Conservation (phyloP, 2,888 invertebrate species). For the Eustalomyia histrio region DNA sequence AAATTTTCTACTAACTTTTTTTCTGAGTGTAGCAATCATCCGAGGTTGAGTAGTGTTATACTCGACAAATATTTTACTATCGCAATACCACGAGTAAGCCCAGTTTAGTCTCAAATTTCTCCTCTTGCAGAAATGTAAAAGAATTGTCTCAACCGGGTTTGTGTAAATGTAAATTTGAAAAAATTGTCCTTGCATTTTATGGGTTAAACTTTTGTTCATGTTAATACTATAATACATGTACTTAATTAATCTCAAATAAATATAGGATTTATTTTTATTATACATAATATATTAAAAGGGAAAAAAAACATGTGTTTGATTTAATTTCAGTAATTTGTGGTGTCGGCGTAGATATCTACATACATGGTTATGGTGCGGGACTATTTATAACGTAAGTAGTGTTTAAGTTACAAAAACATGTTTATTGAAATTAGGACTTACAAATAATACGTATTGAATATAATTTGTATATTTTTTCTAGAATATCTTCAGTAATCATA, state of each 20-base stretch:
- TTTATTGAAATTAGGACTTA: slow-evolving; percentile 6
- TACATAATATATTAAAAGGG: slow-evolving; percentile 27
- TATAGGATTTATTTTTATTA: slow-evolving; percentile 24
- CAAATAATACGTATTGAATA: neutral
- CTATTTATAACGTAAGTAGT: slow-evolving; percentile 83
- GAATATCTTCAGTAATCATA: slow-evolving; percentile 81
- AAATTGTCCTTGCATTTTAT: too few relatives aligned
- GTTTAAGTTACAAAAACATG: neutral
- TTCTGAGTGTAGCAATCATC: too few relatives aligned
- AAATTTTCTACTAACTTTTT: too few relatives aligned
- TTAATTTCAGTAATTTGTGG: slow-evolving; percentile 83
- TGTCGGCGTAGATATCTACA: slow-evolving; percentile 83
- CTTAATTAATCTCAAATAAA: slow-evolving; percentile 68
- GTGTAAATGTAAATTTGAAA: too few relatives aligned
- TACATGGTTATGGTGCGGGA: slow-evolving; percentile 82
- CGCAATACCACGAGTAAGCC: too few relatives aligned
- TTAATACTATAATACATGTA: slow-evolving; percentile 37
- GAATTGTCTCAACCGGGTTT: too few relatives aligned
- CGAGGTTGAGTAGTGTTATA: too few relatives aligned
- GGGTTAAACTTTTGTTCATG: slow-evolving; percentile 7
- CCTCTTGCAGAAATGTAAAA: too few relatives aligned
- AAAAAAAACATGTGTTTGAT: slow-evolving; percentile 51
- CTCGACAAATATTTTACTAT: too few relatives aligned
- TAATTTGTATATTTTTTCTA: slow-evolving; percentile 74
- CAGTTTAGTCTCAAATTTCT: too few relatives aligned